Conservation (phyloP, 2,888 invertebrate genomes). For the Dolichomitus sp. region DNA sequence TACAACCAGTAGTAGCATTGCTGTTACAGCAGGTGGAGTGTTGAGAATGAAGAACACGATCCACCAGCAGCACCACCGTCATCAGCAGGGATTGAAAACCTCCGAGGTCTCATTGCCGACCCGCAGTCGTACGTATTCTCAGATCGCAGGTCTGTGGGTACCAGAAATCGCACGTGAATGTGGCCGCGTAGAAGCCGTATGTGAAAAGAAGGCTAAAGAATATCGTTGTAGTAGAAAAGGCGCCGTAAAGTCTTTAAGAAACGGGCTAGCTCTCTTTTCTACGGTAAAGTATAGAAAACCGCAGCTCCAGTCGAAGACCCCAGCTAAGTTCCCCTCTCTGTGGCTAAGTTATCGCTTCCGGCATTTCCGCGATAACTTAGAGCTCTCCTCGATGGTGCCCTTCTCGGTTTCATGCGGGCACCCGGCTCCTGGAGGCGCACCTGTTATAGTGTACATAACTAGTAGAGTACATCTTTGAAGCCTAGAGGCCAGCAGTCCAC, state of each 20-base stretch:
- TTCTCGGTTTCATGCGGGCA: slow-evolving; percentile 12
- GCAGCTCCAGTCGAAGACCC: slow-evolving; percentile 4
- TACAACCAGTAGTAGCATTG: slow-evolving; percentile 19
- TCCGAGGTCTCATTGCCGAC: slow-evolving; percentile 47
- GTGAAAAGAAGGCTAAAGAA: slow-evolving; percentile 1
- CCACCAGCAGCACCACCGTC: slow-evolving; percentile 5
- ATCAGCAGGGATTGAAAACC: slow-evolving; percentile 42
- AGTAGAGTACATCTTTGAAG: neutral
- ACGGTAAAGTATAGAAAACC: slow-evolving; percentile 20
- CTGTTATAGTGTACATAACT: neutral
- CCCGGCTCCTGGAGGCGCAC: slow-evolving; percentile 10
- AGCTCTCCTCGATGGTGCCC: slow-evolving; percentile 7
- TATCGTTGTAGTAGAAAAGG: neutral
- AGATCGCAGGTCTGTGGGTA: neutral
- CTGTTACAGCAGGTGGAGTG: slow-evolving; percentile 32
- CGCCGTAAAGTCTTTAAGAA: neutral
- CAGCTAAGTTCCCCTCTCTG: slow-evolving; percentile 10
- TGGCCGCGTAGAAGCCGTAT: neutral
- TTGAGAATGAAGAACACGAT: slow-evolving; percentile 8
- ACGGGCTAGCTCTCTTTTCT: slow-evolving; percentile 7
- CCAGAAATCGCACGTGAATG: slow-evolving; percentile 38
- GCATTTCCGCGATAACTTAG: slow-evolving; percentile 33
- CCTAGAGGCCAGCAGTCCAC: neutral
- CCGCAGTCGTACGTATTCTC: slow-evolving; percentile 43
- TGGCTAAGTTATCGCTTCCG: slow-evolving; percentile 39